phyloP scores from a whole-genome alignment of 2,797 vertebrate species.

The Triplophysa bombifrons region DNA sequence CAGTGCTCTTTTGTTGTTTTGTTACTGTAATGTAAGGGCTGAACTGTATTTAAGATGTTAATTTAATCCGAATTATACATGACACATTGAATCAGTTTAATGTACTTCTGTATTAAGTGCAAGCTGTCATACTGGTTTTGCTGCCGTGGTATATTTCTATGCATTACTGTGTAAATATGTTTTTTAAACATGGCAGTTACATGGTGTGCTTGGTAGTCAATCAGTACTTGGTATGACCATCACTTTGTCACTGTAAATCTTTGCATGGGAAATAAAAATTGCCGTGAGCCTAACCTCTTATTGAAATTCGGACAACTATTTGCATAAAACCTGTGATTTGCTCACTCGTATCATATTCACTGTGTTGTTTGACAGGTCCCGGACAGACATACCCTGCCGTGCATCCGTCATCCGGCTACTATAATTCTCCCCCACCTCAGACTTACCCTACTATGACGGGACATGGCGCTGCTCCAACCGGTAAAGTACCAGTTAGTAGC shows the following conservation, averaged over 20 bases:
- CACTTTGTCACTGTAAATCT: neutral
- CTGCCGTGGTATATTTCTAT: neutral
- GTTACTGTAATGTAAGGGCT: too few species aligned
- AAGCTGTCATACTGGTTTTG: neutral
- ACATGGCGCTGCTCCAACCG: slow-evolving; percentile 77
- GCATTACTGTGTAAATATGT: neutral
- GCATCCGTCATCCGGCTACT: slow-evolving; percentile 77
- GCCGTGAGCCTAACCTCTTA: neutral
- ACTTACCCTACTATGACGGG: slow-evolving; percentile 77
- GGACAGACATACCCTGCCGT: slow-evolving; percentile 76
- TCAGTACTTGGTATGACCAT: neutral
- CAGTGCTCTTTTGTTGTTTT: too few species aligned
- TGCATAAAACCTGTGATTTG: slow-evolving; percentile 4
- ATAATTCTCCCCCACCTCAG: slow-evolving; percentile 74
- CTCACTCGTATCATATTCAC: neutral
- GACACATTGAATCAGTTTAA: neutral
- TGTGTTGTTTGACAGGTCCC: slow-evolving; percentile 77
- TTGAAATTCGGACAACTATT: neutral
- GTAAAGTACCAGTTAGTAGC: slow-evolving; percentile 80
- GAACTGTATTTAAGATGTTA: too few species aligned
- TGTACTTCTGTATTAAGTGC: neutral
- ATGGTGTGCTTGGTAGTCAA: neutral
- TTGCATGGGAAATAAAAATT: neutral
- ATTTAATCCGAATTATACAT: too few species aligned
- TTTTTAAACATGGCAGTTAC: too few species aligned